These are phyloP conservation scores for Leucoma salicis DNA, from an alignment of 2,888 invertebrate genomes.

Conservation along the genomic window DNA sequence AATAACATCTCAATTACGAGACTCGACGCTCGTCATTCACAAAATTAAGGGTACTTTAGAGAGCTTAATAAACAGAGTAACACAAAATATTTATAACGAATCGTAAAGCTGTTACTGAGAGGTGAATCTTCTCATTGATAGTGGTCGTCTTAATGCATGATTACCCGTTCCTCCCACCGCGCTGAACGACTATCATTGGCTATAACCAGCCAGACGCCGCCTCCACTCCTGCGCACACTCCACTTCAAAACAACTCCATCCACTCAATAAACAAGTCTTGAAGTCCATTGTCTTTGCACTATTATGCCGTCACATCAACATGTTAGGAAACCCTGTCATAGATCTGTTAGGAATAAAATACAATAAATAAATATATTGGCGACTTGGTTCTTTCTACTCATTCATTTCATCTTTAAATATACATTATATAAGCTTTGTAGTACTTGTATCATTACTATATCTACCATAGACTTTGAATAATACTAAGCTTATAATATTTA, in stretches of 20 bases:
- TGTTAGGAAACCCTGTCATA: slow-evolving; percentile 61
- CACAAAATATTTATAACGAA: slow-evolving; percentile 50
- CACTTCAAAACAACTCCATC: slow-evolving; percentile 77
- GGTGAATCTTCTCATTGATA: slow-evolving; percentile 53
- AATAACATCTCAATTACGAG: slow-evolving; percentile 45
- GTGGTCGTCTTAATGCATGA: slow-evolving; percentile 64
- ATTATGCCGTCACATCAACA: slow-evolving; percentile 68
- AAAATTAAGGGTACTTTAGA: slow-evolving; percentile 37
- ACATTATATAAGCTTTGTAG: no score
- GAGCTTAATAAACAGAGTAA: slow-evolving; percentile 37
- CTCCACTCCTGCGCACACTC: slow-evolving; percentile 75
- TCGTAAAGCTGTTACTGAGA: slow-evolving; percentile 52
- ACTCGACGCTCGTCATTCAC: slow-evolving; percentile 32
- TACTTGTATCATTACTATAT: no score
- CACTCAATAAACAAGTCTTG: slow-evolving; percentile 77
- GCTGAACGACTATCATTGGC: slow-evolving; percentile 67
- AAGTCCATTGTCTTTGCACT: slow-evolving; percentile 73
- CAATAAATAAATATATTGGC: slow-evolving; percentile 42
- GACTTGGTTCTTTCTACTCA: slow-evolving; percentile 41
- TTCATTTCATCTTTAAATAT: slow-evolving; percentile 38
- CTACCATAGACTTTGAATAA: no score
- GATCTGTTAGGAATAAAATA: slow-evolving; percentile 63
- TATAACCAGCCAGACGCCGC: slow-evolving; percentile 63
- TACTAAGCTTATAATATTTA: no score
- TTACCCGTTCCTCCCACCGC: slow-evolving; percentile 75